Base-by-base conservation (phyloP, 2,797 vertebrate genomes). In the Cetoscarus ocellatus region DNA sequence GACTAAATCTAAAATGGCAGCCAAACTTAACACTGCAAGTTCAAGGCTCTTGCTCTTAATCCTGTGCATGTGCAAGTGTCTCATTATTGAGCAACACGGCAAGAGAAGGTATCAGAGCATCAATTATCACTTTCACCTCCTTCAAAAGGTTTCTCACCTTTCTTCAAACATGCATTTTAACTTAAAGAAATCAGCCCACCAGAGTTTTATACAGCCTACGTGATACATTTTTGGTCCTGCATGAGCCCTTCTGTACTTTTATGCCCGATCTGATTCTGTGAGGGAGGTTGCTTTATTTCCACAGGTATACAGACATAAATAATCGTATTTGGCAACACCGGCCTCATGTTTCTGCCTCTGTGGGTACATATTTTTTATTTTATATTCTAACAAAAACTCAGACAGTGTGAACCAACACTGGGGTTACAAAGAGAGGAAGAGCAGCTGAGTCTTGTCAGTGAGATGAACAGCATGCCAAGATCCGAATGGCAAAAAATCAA, bases 401-500 rank as follows among this genome's bases (percentile, higher is more conserved):
- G 18, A 59, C 36, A 18, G 15, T 18, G 43, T 34, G 52, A 47
- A 39, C 17, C 59, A 15, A 55, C 19, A 44, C 9, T 0, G 3
- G 3, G 9, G 51, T 61, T 54, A 60, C 4, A 44, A 17, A 51
- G 8, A 48, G 14, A 67, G 9, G 27, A 43, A 19, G 52, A 75
- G 47, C 49, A 67, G 43, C 49, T 42, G 43, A 64, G 58, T 48
- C 45, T 56, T 40, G 56, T 63, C 17, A 18, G 13, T 14, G 69
- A 75, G 77, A 82, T 77, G 56, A 70, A 80, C 39, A 49, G 50
- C n/a, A 35, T 51, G 49, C 36, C 54, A 12, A 36, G 52, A 63
- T 75, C 61, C 51, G 54, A 65, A 76, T 40, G 48, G 17, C 38
- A 61, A 63, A 70, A 47, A 74, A 82, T 80, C 45, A 49, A 79